phyloP scores from a whole-genome alignment of 2,113 vertebrate species.

The Cyanoramphus novaezelandiae region DNA sequence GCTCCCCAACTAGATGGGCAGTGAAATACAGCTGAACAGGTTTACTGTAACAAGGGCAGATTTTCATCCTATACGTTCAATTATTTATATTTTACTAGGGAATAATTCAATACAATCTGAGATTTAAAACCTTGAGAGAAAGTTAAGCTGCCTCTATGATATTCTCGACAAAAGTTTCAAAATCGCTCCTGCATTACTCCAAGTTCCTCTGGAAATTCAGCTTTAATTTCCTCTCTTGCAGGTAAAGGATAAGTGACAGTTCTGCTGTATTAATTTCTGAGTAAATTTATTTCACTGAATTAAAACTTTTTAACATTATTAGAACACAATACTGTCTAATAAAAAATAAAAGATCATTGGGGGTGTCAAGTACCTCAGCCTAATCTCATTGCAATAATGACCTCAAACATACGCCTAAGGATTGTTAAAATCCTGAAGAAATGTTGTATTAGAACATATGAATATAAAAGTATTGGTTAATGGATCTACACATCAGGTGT shows the following conservation, averaged over 20 bases:
- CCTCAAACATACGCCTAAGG: slow-evolving; percentile 2
- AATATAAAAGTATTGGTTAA: not conserved
- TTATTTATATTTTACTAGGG: not conserved
- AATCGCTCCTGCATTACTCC: not conserved
- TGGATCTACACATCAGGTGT: not conserved
- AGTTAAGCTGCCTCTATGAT: not conserved
- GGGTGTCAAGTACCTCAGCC: not conserved
- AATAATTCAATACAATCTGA: not conserved
- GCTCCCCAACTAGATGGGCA: no score
- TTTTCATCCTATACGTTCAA: not conserved
- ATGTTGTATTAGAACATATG: not conserved
- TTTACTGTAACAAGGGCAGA: not conserved
- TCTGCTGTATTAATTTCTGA: slow-evolving; percentile 26
- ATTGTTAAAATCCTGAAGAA: slow-evolving; percentile 40
- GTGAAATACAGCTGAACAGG: not conserved
- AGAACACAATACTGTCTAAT: slow-evolving; percentile 13
- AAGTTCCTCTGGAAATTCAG: not conserved
- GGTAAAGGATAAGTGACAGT: slow-evolving; percentile 7
- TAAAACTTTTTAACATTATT: slow-evolving; percentile 42
- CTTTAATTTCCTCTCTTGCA: slow-evolving; percentile 34
- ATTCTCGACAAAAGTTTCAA: not conserved
- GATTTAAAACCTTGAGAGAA: not conserved
- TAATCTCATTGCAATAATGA: slow-evolving; percentile 41
- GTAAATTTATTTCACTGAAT: slow-evolving; percentile 51
- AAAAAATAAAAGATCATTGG: not conserved